These are phyloP conservation scores for Pararge aegeria DNA, from an alignment of 1,140 invertebrate species.

Conservation along the genomic window DNA sequence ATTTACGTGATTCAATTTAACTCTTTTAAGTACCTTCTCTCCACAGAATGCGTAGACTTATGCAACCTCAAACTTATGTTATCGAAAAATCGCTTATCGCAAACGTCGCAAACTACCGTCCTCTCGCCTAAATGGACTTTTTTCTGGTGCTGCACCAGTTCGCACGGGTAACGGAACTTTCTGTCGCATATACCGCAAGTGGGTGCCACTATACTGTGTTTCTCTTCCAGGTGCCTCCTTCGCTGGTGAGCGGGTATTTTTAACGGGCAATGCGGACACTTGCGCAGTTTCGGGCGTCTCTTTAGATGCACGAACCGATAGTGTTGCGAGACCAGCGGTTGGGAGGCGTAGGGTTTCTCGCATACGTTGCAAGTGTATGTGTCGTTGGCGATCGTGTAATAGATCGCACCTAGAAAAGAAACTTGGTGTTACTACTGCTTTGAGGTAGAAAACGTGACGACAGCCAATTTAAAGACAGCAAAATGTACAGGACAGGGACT, in stretches of 20 bases:
- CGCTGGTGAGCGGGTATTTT: slow-evolving; percentile 26
- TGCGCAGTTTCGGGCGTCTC: slow-evolving; percentile 32
- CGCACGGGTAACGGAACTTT: slow-evolving; percentile 42
- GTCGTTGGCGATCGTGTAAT: slow-evolving; percentile 1
- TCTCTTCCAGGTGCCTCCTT: slow-evolving; percentile 33
- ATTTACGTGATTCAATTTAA: too few species aligned
- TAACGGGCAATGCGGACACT: slow-evolving; percentile 35
- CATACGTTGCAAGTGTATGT: slow-evolving; percentile 34
- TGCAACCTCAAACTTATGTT: slow-evolving; percentile 14
- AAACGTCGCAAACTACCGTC: slow-evolving; percentile 40
- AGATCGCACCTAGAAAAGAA: slow-evolving; percentile 7
- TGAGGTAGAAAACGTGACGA: background rate
- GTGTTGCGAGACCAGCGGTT: slow-evolving; percentile 34
- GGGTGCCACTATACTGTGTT: slow-evolving; percentile 37
- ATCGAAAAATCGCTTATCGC: slow-evolving; percentile 69
- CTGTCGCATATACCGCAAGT: slow-evolving; percentile 42
- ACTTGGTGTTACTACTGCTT: background rate
- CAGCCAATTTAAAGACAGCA: too few species aligned
- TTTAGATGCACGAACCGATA: slow-evolving; percentile 41
- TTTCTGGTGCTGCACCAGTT: slow-evolving; percentile 41
- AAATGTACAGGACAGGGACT: too few species aligned
- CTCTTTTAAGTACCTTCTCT: slow-evolving; percentile 44
- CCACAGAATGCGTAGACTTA: slow-evolving; percentile 52
- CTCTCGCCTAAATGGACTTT: slow-evolving; percentile 46
- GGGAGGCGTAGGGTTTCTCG: slow-evolving; percentile 25